Percentiles rank a stretch among this genome's conserved stretches.
Evolutionary conservation across 1,140 invertebrate species (phyloP).

Genomic region (Parapsyche elsis): DNA sequence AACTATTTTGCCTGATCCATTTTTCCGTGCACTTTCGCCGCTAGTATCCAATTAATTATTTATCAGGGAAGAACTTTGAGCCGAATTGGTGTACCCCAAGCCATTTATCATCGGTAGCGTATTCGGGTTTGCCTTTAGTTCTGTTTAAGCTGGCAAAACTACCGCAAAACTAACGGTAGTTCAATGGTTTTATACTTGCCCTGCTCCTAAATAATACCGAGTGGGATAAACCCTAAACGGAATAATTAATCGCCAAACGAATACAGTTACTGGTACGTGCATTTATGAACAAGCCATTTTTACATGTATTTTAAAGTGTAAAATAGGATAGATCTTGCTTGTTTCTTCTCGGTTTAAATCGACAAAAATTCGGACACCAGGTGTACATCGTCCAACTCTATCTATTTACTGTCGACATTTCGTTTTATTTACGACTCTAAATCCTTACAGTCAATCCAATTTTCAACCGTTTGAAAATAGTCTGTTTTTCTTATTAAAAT

Average conservation of each 20-base stretch:
- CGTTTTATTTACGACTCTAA: conserved; percentile 8
- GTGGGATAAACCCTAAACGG: neutral
- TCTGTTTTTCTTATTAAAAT: too few relatives aligned
- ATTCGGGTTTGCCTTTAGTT: neutral
- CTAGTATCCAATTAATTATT: conserved; percentile 5
- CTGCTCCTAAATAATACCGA: neutral
- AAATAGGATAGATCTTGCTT: too few relatives aligned
- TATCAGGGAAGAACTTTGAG: conserved; percentile 13
- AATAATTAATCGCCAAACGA: neutral
- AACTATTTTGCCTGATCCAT: neutral
- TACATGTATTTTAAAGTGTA: too few relatives aligned
- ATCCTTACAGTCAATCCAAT: too few relatives aligned
- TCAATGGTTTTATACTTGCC: neutral
- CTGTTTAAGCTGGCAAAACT: conserved; percentile 8
- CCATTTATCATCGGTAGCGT: conserved; percentile 13
- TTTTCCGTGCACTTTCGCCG: neutral
- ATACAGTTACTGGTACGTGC: neutral
- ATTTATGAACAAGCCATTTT: neutral
- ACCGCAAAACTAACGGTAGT: neutral
- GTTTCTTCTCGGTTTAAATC: too few relatives aligned
- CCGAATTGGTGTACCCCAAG: conserved; percentile 1
- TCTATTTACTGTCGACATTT: neutral
- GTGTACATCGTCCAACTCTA: neutral
- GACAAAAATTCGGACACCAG: neutral
- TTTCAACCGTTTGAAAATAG: too few relatives aligned